A percentile compares a stretch with the other conserved stretches of the same genome.
These are phyloP conservation scores for Gasteruption jaculator DNA, from an alignment of 2,888 invertebrate species.

Conservation along the genomic window DNA sequence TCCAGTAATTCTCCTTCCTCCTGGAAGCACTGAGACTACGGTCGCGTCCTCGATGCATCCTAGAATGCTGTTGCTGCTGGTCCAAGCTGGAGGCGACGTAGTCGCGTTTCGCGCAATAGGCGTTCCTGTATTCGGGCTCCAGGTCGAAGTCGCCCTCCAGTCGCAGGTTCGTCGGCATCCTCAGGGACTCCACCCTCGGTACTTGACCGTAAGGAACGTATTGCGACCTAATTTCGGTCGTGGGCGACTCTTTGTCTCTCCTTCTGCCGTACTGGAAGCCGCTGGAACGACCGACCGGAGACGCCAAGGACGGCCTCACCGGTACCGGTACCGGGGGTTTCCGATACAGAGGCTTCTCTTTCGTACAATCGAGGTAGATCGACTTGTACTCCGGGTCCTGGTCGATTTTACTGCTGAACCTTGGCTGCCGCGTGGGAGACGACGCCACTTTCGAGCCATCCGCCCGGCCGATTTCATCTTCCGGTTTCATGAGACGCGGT, in stretches of 20 bases:
- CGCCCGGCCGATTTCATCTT: constrained; percentile 43
- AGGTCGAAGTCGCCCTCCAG: constrained; percentile 49
- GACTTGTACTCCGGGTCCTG: constrained; percentile 51
- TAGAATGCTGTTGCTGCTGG: constrained; percentile 22
- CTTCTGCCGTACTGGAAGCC: constrained; percentile 14
- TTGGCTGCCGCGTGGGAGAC: constrained; percentile 27
- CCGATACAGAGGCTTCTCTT: constrained; percentile 34
- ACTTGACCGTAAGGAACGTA: constrained; percentile 39
- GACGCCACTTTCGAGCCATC: constrained; percentile 41
- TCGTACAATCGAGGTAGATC: constrained; percentile 34
- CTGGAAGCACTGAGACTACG: constrained; percentile 38
- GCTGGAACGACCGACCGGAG: constrained; percentile 25
- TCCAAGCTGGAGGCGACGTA: constrained; percentile 3
- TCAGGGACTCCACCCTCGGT: constrained; percentile 40
- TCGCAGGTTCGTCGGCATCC: constrained; percentile 45
- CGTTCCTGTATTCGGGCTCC: constrained; percentile 53
- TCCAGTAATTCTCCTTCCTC: constrained; percentile 39
- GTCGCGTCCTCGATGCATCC: constrained; percentile 32
- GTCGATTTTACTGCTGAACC: constrained; percentile 43
- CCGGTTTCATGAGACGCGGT: constrained; percentile 49
- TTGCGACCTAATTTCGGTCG: constrained; percentile 38
- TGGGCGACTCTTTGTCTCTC: constrained; percentile 25
- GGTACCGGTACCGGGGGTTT: constrained; percentile 34
- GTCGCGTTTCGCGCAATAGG: constrained; percentile 37
- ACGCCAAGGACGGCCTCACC: constrained; percentile 26